These are phyloP conservation scores for Nephila pilipes DNA, from an alignment of 1,140 invertebrate species.

Conservation along the genomic window DNA sequence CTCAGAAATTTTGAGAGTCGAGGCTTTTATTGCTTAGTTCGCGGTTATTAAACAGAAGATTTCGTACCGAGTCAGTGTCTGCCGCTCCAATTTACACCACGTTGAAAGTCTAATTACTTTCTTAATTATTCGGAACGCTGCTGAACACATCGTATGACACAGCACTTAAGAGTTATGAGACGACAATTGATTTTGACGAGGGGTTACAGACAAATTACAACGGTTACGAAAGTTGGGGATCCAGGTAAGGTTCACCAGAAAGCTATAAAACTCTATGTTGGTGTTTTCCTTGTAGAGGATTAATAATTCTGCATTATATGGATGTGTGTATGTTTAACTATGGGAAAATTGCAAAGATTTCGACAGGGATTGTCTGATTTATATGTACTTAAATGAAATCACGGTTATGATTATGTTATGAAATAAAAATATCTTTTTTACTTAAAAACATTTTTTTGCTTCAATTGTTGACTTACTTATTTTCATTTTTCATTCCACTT, in stretches of 20 bases:
- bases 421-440: no score
- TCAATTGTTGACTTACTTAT: no score
- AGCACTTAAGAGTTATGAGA: constrained; percentile 67
- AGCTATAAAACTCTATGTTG: background rate
- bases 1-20: background rate
- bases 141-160: constrained; percentile 58
- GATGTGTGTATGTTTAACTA: no score
- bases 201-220: constrained; percentile 23
- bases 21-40: constrained; percentile 64
- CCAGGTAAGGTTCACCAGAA: background rate
- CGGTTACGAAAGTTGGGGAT: background rate
- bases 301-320: background rate
- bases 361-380: no score
- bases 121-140: constrained; percentile 71
- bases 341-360: background rate
- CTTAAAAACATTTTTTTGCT: no score
- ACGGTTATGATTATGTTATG: no score
- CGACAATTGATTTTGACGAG: constrained; percentile 67
- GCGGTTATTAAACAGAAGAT: constrained; percentile 72
- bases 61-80: constrained; percentile 50
- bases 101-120: constrained; percentile 74
- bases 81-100: constrained; percentile 48
- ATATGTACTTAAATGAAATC: no score
- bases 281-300: background rate
- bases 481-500: no score